A percentile compares a stretch with the other conserved stretches of the same genome.
These are phyloP conservation scores for Drosophila niveifrons DNA, from an alignment of 2,888 invertebrate genomes.

Conservation along the genomic window DNA sequence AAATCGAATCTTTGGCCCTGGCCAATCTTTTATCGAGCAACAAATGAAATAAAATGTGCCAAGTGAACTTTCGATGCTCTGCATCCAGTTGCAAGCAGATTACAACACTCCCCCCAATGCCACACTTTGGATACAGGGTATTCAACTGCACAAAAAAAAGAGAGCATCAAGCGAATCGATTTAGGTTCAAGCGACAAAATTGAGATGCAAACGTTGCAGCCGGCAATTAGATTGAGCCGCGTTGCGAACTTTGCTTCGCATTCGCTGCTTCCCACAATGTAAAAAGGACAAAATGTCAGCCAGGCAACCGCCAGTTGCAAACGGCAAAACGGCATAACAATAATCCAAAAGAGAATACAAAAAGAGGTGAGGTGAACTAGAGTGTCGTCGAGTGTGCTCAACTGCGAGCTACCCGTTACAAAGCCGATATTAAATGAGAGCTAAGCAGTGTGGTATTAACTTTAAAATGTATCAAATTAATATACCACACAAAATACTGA, in stretches of 20 bases:
- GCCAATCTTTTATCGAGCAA: not conserved
- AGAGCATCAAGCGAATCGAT: not conserved
- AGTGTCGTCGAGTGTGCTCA: too few species aligned
- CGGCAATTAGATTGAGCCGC: conserved; percentile 34
- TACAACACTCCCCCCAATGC: not conserved
- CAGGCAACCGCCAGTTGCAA: conserved; percentile 29
- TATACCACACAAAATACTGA: too few species aligned
- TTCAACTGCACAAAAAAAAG: not conserved
- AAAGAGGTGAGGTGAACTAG: not conserved
- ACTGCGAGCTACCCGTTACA: too few species aligned
- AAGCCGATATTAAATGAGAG: too few species aligned
- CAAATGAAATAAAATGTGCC: conserved; percentile 3
- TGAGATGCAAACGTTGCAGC: conserved; percentile 11
- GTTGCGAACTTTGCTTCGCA: conserved; percentile 2
- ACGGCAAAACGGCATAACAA: conserved; percentile 41
- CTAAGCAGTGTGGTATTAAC: too few species aligned
- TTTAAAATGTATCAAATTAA: too few species aligned
- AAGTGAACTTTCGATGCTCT: not conserved
- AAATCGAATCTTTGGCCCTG: conserved; percentile 44
- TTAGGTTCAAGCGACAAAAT: not conserved
- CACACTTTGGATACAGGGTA: too few species aligned
- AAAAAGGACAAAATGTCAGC: conserved; percentile 8
- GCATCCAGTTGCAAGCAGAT: not conserved
- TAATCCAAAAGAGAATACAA: conserved; percentile 31
- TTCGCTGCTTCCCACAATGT: conserved; percentile 16